Evolutionary conservation across 2,888 invertebrate species (phyloP), one percentile per base, ranked within the genome.

Genomic region (Chrysina gloriosa): DNA sequence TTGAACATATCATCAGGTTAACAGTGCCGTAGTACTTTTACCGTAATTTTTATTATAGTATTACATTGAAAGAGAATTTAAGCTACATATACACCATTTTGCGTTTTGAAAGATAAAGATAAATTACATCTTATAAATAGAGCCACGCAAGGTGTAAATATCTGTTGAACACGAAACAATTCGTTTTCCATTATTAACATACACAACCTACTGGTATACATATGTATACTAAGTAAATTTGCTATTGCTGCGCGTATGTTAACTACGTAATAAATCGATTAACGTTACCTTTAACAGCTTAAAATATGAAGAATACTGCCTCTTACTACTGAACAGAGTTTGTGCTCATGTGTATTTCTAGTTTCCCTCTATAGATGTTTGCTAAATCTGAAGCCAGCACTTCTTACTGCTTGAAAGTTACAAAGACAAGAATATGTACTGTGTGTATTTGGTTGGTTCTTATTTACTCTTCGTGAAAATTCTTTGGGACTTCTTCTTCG

Each of bases 61-160:
- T 45, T 45, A 45, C 6, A n/a, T 16, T 21, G 45, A 7, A 45
- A 9, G 16, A 45, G 19, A 19, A 45, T 45, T 45, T 21, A 4
- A 45, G 21, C 14, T 7, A 45, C n/a, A 3, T 45, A 9, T 21
- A 45, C 21, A 21, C 19, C n/a, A 21, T 45, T 36, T 45, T 19
- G 21, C 45, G 45, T 45, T 31, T 6, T 31, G 7, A 45, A 45
- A 45, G 21, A 45, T 45, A 45, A 45, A 45, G 45, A 45, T 45
- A 45, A 45, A 58, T 58, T 58, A 42, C 25, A 23, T 39, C 39
- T 39, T 39, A n/a, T n/a, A n/a, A 36, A 39, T 58, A 39, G 39
- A 4, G 23, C 25, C 58, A 27, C 58, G 58, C 58, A 23, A 58
- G 58, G 58, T 58, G 58, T 58, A 58, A 58, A 58, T 58, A 39